Conservation (phyloP, 2,888 invertebrate species). For the Andrena fulva region DNA sequence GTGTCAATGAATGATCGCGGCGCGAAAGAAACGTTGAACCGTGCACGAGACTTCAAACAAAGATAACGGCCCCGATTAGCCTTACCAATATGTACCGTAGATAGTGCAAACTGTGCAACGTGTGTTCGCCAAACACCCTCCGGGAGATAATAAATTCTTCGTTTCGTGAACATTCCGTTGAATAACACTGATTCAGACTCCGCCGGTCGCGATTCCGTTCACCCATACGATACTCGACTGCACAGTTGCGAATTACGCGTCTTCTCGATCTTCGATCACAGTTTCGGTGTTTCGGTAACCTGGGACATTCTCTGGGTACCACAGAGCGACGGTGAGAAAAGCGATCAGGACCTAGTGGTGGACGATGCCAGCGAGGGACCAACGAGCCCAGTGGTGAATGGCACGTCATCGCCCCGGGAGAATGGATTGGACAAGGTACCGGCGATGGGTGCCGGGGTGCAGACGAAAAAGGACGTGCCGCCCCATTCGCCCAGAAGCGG, state of each 20-base stretch:
- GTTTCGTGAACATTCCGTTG: neutral
- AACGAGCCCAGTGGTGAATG: conserved; percentile 92
- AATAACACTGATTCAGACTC: neutral
- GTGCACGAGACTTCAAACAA: conserved; percentile 34
- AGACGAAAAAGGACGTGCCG: conserved; percentile 82
- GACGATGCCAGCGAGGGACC: conserved; percentile 97
- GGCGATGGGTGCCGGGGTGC: conserved; percentile 79
- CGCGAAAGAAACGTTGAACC: conserved; percentile 35
- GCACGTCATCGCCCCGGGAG: conserved; percentile 94
- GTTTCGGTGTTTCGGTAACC: neutral
- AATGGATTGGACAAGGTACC: conserved; percentile 92
- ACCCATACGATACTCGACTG: too few relatives aligned
- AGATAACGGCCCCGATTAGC: conserved; percentile 44
- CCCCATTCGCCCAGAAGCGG: conserved; percentile 89
- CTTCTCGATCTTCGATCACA: neutral
- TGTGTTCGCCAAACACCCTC: conserved; percentile 22
- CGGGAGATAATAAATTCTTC: conserved; percentile 1
- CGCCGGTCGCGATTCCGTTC: neutral
- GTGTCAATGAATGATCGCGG: neutral
- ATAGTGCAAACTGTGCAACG: conserved; percentile 17
- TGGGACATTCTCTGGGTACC: too few relatives aligned
- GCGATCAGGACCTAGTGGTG: conserved; percentile 96
- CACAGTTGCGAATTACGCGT: too few relatives aligned
- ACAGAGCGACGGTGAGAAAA: conserved; percentile 94
- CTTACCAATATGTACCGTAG: conserved; percentile 37